Evolutionary conservation across 2,113 vertebrate species (phyloP).

Genomic region (Orthonyx spaldingii): DNA sequence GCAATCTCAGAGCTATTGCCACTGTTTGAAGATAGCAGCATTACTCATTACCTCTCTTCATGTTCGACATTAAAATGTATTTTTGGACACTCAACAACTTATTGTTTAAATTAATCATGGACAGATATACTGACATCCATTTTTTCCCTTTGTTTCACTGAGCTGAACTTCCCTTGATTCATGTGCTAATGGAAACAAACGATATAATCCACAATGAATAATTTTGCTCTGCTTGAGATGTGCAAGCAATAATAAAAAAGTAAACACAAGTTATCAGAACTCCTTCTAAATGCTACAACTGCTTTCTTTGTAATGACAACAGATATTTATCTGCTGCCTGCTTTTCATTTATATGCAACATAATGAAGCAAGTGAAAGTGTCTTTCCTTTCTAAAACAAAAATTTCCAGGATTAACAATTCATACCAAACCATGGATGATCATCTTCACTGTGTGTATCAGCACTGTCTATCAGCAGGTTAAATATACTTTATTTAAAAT

Average conservation of each 20-base stretch:
- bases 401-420: not conserved
- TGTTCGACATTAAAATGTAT: not conserved
- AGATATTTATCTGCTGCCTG: constrained; percentile 37
- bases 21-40: not conserved
- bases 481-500: not conserved
- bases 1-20: not conserved
- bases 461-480: not conserved
- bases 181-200: constrained; percentile 38
- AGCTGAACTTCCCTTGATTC: constrained; percentile 41
- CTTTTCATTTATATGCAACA: constrained; percentile 33
- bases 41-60: not conserved
- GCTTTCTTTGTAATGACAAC: constrained; percentile 43
- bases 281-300: constrained; percentile 23
- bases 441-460: not conserved
- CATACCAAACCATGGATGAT: not conserved
- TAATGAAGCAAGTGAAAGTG: not conserved
- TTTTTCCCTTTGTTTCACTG: constrained; percentile 24
- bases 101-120: constrained; percentile 45
- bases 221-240: constrained; percentile 25
- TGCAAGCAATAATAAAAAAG: constrained; percentile 50
- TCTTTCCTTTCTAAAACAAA: not conserved
- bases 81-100: constrained; percentile 6
- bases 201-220: constrained; percentile 41
- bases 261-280: constrained; percentile 40
- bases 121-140: not conserved